Percentiles rank a stretch among this genome's conserved stretches.
These are phyloP conservation scores for Drosophila sulfurigaster DNA, from an alignment of 1,140 invertebrate species.

Conservation along the genomic window DNA sequence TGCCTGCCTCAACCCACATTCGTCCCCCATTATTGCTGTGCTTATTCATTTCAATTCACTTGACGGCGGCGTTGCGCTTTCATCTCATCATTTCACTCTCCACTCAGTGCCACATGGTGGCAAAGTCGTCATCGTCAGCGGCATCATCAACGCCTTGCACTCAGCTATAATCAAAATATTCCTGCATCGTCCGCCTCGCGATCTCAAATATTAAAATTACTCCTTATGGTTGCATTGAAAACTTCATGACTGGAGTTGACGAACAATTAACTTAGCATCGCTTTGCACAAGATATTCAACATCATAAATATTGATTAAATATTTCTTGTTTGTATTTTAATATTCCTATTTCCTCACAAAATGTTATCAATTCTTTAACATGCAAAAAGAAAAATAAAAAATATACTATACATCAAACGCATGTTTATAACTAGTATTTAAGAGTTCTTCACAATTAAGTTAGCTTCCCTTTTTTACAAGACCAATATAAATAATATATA, in stretches of 20 bases:
- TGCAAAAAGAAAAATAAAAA: no score
- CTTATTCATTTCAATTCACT: slow-evolving; percentile 77
- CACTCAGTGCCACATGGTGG: slow-evolving; percentile 67
- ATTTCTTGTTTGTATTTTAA: no score
- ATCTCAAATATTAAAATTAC: slow-evolving; percentile 66
- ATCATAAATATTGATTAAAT: background rate
- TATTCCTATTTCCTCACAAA: no score
- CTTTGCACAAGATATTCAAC: background rate
- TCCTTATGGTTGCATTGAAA: slow-evolving; percentile 54
- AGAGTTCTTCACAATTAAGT: no score
- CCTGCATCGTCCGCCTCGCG: slow-evolving; percentile 7
- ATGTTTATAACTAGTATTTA: no score
- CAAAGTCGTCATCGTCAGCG: slow-evolving; percentile 39
- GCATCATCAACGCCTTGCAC: slow-evolving; percentile 58
- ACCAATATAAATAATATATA: no score
- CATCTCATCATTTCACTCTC: slow-evolving; percentile 40
- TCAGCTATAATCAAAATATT: slow-evolving; percentile 53
- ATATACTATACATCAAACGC: no score
- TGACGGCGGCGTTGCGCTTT: slow-evolving; percentile 55
- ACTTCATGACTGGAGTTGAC: background rate
- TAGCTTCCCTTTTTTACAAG: no score
- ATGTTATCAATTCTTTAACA: no score
- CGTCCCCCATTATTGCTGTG: slow-evolving; percentile 34
- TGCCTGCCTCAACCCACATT: slow-evolving; percentile 20
- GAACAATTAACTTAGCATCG: background rate